These are phyloP conservation scores for Zonotrichia leucophrys DNA, from an alignment of 2,113 vertebrate genomes.

Conservation along the genomic window DNA sequence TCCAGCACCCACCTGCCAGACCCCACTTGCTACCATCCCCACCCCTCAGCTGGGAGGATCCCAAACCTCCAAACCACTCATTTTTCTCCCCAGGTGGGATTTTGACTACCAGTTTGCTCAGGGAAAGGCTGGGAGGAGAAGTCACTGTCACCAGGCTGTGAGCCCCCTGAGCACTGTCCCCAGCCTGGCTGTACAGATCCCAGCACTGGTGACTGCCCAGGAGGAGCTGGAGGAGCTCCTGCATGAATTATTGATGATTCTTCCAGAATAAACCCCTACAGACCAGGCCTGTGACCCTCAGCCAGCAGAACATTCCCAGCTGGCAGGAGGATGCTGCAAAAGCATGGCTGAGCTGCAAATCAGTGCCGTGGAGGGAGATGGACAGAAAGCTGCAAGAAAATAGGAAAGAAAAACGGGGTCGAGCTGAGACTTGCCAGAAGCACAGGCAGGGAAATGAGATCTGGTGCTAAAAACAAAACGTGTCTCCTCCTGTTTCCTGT, in stretches of 20 bases:
- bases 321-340: neutral
- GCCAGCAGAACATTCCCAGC: neutral
- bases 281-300: neutral
- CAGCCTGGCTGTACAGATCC: neutral
- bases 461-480: neutral
- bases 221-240: neutral
- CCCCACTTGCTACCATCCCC: rapidly evolving
- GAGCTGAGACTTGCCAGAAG: neutral
- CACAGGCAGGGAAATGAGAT: neutral
- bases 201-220: neutral
- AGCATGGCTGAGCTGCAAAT: neutral
- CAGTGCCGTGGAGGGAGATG: rapidly evolving
- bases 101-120: neutral
- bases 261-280: neutral
- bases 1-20: neutral
- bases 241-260: neutral
- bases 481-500: neutral
- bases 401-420: neutral
- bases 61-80: neutral
- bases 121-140: neutral
- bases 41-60: neutral
- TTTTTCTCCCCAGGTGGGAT: neutral
- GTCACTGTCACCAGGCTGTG: neutral
- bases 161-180: neutral
- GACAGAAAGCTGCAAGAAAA: neutral